Base-by-base conservation (phyloP, 92 coral and sea anemone genomes). In the Galaxea fascicularis region DNA sequence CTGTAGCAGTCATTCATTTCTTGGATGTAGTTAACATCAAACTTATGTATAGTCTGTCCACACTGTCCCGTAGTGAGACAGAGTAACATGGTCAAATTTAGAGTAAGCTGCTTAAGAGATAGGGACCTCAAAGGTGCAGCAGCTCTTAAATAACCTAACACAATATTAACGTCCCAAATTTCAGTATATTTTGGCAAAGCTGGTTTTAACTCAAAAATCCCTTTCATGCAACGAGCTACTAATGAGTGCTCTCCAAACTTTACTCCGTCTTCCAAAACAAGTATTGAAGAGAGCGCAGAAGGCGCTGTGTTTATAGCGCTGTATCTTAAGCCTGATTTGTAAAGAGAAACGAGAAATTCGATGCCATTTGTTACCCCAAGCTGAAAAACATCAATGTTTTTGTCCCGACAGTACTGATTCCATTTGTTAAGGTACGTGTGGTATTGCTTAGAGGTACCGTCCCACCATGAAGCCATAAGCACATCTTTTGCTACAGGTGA, bases 21-120 rank as follows among this genome's bases (percentile, higher is more conserved):
- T 68, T 88, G 88, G 13, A 91, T 88, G 62, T 78, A 57, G 41
- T 69, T 80, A 9, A 80, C 78, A 74, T 88, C 86, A n/a, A 91
- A 27, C 78, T 77, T 66, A 24, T 89, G 89, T 13, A 80, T 75
- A 16, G 95, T 89, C 73, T 89, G 95, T 22, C 84, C 77, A 15
- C 92, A 52, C 69, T 88, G 92, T 26, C 85, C 92, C 24, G 92
- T 84, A 54, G 85, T 73, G n/a, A 92, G 86, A 45, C 81, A 84
- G 29, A 88, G 73, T 41, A 92, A 39, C 85, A 80, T 85, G 51
- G 84, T 92, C 45, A 89, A 54, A 28, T 89, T 89, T 58, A 85
- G 44, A 59, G 92, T 79, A 24, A 91, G 86, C 10, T 84, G 63
- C 82, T 88, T 91, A 24, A 91, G 77, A 17, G 82, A 4, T 57